Base-by-base conservation (phyloP, 2,888 invertebrate species). In the Bibio marci region DNA sequence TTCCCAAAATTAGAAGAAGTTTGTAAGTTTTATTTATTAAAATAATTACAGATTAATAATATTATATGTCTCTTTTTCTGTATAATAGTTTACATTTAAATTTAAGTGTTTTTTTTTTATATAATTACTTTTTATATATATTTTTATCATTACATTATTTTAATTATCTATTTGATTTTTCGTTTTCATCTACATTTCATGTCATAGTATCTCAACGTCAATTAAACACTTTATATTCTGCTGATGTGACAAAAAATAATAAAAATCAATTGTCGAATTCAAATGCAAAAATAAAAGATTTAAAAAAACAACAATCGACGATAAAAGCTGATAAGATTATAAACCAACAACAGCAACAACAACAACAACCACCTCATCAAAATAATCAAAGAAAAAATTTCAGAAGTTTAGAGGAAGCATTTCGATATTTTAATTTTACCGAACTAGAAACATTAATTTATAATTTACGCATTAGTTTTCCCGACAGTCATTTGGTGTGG, bases 1-100 rank as follows among this genome's bases (percentile, higher is more conserved):
- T 22, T 22, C 4, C 73, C 76, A 19, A 80, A 79, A 66, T 65
- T 78, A 45, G 80, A 81, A 54, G 81, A 82, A 59, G 70, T 80
- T 53, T 63, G 82, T 82, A 64, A 71, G 79, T n/a, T n/a, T n/a
- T n/a, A 70, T 48, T 46, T 44, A 36, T 41, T 47, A 22, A 22
- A 7, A 12, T 14, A 4, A n/a, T 22, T 4, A 37, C n/a, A n/a
- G n/a, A n/a, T n/a, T n/a, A n/a, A n/a, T n/a, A n/a, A n/a, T n/a
- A n/a, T 13, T 31, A 37, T 18, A 36, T 31, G 28, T 18, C 32
- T 12, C 12, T 25, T n/a, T n/a, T n/a, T n/a, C n/a, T n/a, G n/a
- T n/a, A n/a, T n/a, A n/a, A n/a, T n/a, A n/a, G n/a, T n/a, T n/a
- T n/a, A n/a, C n/a, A n/a, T n/a, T n/a, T n/a, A n/a, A n/a, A n/a